Evolutionary conservation across 2,888 invertebrate species (phyloP).

Genomic region (Nomada flava): DNA sequence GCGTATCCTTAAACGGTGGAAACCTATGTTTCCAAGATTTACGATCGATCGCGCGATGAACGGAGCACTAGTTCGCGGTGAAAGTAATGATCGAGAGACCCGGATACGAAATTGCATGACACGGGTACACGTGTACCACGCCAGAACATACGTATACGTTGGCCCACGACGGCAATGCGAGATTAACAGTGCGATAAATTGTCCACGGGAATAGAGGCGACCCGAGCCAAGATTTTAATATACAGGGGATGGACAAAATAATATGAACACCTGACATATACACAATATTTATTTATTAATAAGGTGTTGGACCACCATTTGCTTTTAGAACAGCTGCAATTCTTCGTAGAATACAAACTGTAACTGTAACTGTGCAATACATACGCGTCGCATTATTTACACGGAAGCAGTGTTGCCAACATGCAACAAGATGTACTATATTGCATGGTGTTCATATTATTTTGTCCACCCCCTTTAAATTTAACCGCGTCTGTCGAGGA

Average conservation of each 20-base stretch:
- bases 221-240: constrained; percentile 27
- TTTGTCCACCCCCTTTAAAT: not conserved
- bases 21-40: constrained; percentile 51
- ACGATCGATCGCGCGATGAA: constrained; percentile 44
- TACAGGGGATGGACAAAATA: not conserved
- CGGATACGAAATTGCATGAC: constrained; percentile 10
- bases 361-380: no score
- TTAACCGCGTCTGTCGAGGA: not conserved
- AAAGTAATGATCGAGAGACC: constrained; percentile 44
- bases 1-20: constrained; percentile 42
- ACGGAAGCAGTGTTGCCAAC: no score
- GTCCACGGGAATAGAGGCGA: constrained; percentile 42
- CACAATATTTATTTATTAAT: no score
- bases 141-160: constrained; percentile 15
- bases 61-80: constrained; percentile 15
- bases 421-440: no score
- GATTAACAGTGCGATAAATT: constrained; percentile 61
- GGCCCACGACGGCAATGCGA: constrained; percentile 23
- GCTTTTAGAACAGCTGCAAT: no score
- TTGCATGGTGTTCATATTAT: no score
- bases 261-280: no score
- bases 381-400: no score
- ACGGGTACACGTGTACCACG: constrained; percentile 12
- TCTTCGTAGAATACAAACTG: no score
- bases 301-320: no score